A percentile compares a stretch with the other conserved stretches of the same genome.
Conservation (phyloP, 2,113 vertebrate species). For the Haplochromis vanheusdeni region DNA sequence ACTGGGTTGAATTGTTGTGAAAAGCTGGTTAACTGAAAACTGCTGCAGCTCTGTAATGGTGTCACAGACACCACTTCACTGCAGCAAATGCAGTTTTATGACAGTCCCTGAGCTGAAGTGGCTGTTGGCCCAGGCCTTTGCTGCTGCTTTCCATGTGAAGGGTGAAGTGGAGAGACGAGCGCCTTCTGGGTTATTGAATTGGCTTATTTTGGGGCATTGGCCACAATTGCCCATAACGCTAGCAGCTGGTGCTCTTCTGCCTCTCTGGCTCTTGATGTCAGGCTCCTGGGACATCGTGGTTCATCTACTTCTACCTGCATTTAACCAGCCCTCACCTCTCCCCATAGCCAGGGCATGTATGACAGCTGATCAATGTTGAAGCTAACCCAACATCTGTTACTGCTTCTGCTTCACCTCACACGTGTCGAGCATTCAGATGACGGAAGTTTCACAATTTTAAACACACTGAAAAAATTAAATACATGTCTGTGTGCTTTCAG, state of each 20-base stretch:
- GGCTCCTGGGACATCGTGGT: fast-evolving
- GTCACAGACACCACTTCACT: not conserved
- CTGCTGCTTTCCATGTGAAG: not conserved
- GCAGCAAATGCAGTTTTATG: not conserved
- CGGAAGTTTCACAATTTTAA: not conserved
- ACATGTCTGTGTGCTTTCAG: not conserved
- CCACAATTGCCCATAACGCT: not conserved
- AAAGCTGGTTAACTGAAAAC: not conserved
- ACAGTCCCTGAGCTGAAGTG: not conserved
- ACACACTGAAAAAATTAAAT: not conserved
- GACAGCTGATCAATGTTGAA: not conserved
- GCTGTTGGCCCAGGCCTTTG: not conserved
- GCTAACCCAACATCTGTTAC: not conserved
- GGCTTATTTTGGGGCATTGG: not conserved
- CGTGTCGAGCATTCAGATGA: not conserved
- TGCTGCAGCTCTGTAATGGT: not conserved
- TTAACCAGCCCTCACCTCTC: not conserved
- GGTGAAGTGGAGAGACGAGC: not conserved
- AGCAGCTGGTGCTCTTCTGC: not conserved
- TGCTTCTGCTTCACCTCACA: not conserved
- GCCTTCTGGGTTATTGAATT: not conserved
- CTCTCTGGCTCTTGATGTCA: not conserved
- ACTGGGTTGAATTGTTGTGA: not conserved
- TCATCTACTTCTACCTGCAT: not conserved
- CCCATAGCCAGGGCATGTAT: not conserved